These are phyloP conservation scores for Trissonchulus latispiculum DNA, from an alignment of 2,888 invertebrate genomes.

Conservation along the genomic window DNA sequence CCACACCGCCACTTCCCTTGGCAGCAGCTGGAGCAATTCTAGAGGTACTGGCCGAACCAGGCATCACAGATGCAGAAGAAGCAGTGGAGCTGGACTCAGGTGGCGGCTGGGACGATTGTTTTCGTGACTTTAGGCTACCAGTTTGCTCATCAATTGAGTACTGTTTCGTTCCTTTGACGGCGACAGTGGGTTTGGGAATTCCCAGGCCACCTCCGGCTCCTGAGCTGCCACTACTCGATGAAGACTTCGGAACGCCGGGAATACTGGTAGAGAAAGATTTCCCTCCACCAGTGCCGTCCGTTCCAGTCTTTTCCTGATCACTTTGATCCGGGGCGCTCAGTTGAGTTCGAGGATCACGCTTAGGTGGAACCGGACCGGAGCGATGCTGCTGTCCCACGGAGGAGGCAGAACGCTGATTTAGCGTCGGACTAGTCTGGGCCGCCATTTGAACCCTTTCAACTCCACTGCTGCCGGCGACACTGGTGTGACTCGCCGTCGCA, in stretches of 20 bases:
- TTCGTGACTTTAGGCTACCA: too few relatives aligned
- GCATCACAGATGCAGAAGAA: too few relatives aligned
- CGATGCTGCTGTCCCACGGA: too few relatives aligned
- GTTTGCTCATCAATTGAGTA: too few relatives aligned
- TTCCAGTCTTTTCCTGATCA: background rate
- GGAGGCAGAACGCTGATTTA: background rate
- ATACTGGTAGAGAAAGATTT: background rate
- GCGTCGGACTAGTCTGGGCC: background rate
- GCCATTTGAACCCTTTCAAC: too few relatives aligned
- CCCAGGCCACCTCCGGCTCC: slow-evolving; percentile 41
- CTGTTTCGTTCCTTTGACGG: slow-evolving; percentile 68
- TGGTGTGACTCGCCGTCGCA: too few relatives aligned
- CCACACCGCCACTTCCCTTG: too few relatives aligned
- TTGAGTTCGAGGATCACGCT: slow-evolving; percentile 1
- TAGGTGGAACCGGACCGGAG: background rate
- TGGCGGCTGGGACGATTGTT: too few relatives aligned
- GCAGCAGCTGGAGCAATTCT: too few relatives aligned
- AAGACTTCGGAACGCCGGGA: background rate
- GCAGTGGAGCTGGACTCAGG: too few relatives aligned
- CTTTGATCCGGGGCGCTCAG: background rate
- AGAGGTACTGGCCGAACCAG: too few relatives aligned
- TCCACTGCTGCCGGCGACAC: too few relatives aligned
- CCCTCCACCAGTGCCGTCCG: background rate
- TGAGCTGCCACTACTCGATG: background rate
- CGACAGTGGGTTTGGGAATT: slow-evolving; percentile 80